Base-by-base conservation (phyloP, 2,797 vertebrate genomes). In the Microcaecilia unicolor region DNA sequence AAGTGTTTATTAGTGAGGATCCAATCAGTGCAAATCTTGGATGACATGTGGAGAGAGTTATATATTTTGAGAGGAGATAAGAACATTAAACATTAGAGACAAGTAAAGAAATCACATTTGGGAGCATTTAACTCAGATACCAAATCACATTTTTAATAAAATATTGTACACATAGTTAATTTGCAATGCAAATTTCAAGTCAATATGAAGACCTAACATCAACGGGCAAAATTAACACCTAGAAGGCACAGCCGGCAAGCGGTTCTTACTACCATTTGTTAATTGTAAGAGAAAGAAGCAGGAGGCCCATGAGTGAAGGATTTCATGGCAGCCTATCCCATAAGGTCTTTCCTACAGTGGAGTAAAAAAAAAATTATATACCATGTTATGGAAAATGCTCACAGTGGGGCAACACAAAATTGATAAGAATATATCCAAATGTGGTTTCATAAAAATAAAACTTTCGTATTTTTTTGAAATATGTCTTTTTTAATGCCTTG, bases 401-500 rank as follows among this genome's bases (percentile, higher is more conserved):
- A n/a, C n/a, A n/a, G n/a, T n/a, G n/a, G 45, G 30, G 37, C 37
- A 17, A 48, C 3, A 30, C 41, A 18, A 4, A n/a, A 2, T 28
- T 39, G 38, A 17, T 20, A 44, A 31, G 11, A 27, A 11, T 28
- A 18, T n/a, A n/a, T n/a, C n/a, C n/a, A n/a, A n/a, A n/a, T n/a
- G n/a, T n/a, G n/a, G n/a, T n/a, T n/a, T n/a, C n/a, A n/a, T n/a
- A 15, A 6, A 23, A 1, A 10, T 6, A 25, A 24, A 32, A 4
- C 24, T 32, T 2, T 23, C 53, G 3, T 28, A n/a, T 44, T 25
- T 27, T 55, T 47, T 4, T 7, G 25, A 33, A 30, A 31, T n/a
- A 16, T 13, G 18, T 55, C 57, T 57, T 62, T 43, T 53, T 25
- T 26, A 45, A 30, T 25, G 40, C 4, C 13, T 9, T 48, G 6